These are phyloP conservation scores for Polyodon spathula DNA, from an alignment of 2,113 vertebrate genomes.

Conservation along the genomic window DNA sequence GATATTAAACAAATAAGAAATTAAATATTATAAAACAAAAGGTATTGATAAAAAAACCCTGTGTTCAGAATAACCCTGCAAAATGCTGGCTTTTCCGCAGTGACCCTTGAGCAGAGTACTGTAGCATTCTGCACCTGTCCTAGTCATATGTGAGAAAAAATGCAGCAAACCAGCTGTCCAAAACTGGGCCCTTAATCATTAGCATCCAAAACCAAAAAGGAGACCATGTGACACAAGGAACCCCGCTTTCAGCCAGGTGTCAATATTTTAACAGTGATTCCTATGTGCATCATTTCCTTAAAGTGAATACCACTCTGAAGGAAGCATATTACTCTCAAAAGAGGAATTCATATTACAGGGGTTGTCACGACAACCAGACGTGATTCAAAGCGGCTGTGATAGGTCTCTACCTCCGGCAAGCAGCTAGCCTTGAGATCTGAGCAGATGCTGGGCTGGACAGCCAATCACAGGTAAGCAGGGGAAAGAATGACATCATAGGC, in stretches of 20 bases:
- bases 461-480: constrained; percentile 59
- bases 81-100: too few species aligned
- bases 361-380: constrained; percentile 88
- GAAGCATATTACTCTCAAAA: constrained; percentile 62
- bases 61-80: too few species aligned
- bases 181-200: too few species aligned
- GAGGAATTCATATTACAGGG: constrained; percentile 61
- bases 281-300: constrained; percentile 21
- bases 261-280: not conserved
- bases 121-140: too few species aligned
- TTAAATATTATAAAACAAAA: too few species aligned
- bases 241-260: not conserved
- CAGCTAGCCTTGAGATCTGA: constrained; percentile 68
- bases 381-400: constrained; percentile 69
- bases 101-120: too few species aligned
- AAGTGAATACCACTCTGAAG: constrained; percentile 41
- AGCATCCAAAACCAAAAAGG: too few species aligned
- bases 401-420: constrained; percentile 75
- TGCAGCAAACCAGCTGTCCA: too few species aligned
- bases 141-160: too few species aligned
- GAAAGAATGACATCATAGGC: constrained; percentile 88
- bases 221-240: too few species aligned
- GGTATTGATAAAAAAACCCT: too few species aligned
- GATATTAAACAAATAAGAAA: too few species aligned
- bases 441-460: constrained; percentile 73